Evolutionary conservation across 2,113 vertebrate species (phyloP).

Genomic region (Holacanthus passer): DNA sequence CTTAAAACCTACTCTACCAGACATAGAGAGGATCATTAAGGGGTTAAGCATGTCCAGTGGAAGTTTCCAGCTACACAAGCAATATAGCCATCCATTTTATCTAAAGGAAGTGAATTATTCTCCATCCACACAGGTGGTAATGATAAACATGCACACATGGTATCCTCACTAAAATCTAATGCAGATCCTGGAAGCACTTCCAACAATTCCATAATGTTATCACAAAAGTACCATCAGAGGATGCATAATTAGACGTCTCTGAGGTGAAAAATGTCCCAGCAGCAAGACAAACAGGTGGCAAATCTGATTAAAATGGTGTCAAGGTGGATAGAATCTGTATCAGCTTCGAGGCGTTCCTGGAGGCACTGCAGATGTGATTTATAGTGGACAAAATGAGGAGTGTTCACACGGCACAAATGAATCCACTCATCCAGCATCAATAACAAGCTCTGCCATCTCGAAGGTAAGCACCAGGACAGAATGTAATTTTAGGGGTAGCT

Average conservation of each 20-base stretch:
- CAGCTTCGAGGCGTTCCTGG: conserved; percentile 62
- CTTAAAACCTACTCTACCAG: not conserved
- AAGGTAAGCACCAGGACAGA: not conserved
- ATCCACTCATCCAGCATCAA: conserved; percentile 21
- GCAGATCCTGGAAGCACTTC: conserved; percentile 44
- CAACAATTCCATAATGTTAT: conserved; percentile 58
- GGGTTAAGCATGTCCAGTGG: not conserved
- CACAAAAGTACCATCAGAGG: conserved; percentile 58
- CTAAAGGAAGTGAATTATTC: conserved; percentile 38
- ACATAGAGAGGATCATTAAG: not conserved
- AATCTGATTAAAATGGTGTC: conserved; percentile 73
- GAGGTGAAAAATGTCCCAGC: conserved; percentile 55
- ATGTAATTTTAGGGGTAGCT: not conserved
- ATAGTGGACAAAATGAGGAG: conserved; percentile 52
- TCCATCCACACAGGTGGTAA: conserved; percentile 4
- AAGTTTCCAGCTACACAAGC: not conserved
- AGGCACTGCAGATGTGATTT: conserved; percentile 66
- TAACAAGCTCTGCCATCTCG: not conserved
- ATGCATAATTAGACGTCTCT: conserved; percentile 60
- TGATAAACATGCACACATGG: conserved; percentile 57
- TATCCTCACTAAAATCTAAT: conserved; percentile 44
- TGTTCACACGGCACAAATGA: conserved; percentile 45
- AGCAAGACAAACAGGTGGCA: conserved; percentile 79
- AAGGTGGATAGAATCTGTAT: conserved; percentile 60
- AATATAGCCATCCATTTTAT: conserved; percentile 27